Percentiles rank a stretch among this genome's conserved stretches.
Conservation (phyloP, 1,140 invertebrate genomes). For the Trichonephila clavata region DNA sequence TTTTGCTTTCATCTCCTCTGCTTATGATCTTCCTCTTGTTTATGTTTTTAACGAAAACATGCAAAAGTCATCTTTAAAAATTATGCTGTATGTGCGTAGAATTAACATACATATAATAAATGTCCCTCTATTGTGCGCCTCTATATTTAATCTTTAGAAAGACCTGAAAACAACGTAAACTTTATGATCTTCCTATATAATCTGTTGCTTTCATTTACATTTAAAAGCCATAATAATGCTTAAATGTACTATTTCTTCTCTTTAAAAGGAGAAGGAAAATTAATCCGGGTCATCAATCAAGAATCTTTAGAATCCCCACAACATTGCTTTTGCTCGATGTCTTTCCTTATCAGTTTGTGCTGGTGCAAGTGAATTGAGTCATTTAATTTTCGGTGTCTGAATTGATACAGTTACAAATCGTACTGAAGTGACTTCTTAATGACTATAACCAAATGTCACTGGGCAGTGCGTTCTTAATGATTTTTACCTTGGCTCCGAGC, state of each 20-base stretch:
- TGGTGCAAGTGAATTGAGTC: constrained; percentile 4
- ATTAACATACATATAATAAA: neutral
- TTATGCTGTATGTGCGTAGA: neutral
- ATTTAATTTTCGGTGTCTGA: constrained; percentile 21
- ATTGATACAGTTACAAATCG: constrained; percentile 11
- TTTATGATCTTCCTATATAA: neutral
- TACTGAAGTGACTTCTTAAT: neutral
- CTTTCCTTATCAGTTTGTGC: neutral
- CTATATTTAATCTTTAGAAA: neutral
- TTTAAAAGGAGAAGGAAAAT: constrained; percentile 24
- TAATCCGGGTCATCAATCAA: constrained; percentile 8
- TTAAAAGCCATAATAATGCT: neutral
- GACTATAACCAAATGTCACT: neutral
- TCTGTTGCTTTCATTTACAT: constrained; percentile 22
- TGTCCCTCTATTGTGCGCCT: neutral
- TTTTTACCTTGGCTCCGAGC: constrained; percentile 1
- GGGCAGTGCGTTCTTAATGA: neutral
- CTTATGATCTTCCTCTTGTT: neutral
- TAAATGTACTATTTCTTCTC: neutral
- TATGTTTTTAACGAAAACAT: neutral
- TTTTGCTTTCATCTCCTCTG: neutral
- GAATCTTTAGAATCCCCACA: neutral
- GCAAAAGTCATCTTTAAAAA: neutral
- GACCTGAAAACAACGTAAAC: neutral
- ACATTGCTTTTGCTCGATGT: neutral